These are phyloP conservation scores for Tanytarsus gracilentus DNA, from an alignment of 2,888 invertebrate genomes.

Conservation along the genomic window DNA sequence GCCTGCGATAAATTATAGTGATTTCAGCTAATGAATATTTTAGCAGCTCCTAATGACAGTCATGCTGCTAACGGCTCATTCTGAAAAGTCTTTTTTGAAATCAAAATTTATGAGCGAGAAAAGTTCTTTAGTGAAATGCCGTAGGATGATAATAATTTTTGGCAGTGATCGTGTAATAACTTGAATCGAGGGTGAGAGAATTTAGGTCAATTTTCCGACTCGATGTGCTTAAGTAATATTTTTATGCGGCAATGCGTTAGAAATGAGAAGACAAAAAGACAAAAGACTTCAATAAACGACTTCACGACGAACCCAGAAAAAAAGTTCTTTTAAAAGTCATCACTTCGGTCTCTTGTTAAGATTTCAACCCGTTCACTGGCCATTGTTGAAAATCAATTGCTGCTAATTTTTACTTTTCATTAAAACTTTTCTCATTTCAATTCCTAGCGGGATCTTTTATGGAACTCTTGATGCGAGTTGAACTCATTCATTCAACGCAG, in stretches of 20 bases:
- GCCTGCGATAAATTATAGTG: slow-evolving; percentile 10
- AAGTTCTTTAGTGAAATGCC: no score
- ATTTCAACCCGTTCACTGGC: not conserved
- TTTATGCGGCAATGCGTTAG: not conserved
- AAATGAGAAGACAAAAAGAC: not conserved
- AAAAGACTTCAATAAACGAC: slow-evolving; percentile 6
- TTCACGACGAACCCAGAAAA: not conserved
- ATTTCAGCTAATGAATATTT: not conserved
- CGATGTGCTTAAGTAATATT: no score
- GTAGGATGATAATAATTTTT: slow-evolving; percentile 1
- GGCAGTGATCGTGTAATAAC: not conserved
- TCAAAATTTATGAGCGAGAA: no score
- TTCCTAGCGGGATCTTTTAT: not conserved
- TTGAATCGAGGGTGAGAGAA: not conserved
- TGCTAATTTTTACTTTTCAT: not conserved
- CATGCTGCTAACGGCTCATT: no score
- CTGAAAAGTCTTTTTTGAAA: no score
- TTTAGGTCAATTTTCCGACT: no score
- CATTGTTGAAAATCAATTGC: not conserved
- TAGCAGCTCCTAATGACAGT: not conserved
- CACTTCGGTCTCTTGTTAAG: no score
- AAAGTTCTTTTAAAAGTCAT: not conserved
- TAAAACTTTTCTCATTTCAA: not conserved
- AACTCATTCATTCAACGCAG: not conserved
- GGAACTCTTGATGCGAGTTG: not conserved